phyloP scores from a whole-genome alignment of 2,113 vertebrate species.

The Pomatorhinus ruficollis region DNA sequence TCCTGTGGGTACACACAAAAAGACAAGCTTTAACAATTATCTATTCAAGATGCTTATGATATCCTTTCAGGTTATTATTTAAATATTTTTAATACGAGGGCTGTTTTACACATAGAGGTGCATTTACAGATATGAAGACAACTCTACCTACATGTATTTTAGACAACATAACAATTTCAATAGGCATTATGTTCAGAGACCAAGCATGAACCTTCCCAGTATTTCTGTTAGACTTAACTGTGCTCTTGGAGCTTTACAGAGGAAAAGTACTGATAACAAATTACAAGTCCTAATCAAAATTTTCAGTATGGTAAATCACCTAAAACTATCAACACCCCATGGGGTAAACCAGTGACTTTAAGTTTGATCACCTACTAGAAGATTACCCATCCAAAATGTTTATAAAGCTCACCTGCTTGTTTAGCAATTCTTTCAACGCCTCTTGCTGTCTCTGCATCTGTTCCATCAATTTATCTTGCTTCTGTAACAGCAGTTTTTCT shows the following conservation, averaged over 20 bases:
- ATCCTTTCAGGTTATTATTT: not conserved
- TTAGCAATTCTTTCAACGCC: conserved; percentile 65
- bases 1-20: not conserved
- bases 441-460: conserved; percentile 71
- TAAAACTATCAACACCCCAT: not conserved
- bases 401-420: conserved; percentile 72
- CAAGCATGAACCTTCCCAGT: not conserved
- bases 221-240: not conserved
- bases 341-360: not conserved
- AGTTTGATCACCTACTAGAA: not conserved
- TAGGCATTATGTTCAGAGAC: not conserved
- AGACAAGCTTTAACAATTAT: not conserved
- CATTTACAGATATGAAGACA: not conserved
- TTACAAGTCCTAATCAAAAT: not conserved
- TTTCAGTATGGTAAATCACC: not conserved
- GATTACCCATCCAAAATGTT: not conserved
- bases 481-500: conserved; percentile 66
- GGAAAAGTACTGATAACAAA: not conserved
- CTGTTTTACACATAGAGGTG: not conserved
- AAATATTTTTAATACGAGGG: not conserved
- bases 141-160: not conserved
- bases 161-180: not conserved
- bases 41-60: not conserved
- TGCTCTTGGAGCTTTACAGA: not conserved
- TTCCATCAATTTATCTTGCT: conserved; percentile 67